Evolutionary conservation across 2,797 vertebrate species (phyloP).

Genomic region (Knipowitschia caucasica): DNA sequence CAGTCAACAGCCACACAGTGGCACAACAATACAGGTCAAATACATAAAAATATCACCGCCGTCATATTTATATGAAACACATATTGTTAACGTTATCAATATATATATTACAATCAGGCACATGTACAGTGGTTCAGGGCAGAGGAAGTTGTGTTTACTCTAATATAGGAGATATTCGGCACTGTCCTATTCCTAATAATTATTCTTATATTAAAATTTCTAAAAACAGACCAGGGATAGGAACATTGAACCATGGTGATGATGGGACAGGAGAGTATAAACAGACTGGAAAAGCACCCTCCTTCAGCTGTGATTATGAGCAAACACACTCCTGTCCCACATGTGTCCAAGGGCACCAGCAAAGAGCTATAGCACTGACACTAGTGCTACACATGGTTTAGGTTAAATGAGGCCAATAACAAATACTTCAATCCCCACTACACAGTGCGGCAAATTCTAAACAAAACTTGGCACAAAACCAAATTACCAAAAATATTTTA

Average conservation of each 20-base stretch:
- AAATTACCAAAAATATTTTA: constrained; percentile 1
- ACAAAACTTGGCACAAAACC: constrained; percentile 4
- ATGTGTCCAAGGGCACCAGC: background rate
- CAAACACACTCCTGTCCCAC: constrained; percentile 35
- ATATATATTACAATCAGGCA: constrained; percentile 65
- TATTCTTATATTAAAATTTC: constrained; percentile 50
- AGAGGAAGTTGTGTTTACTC: constrained; percentile 30
- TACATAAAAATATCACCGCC: constrained; percentile 39
- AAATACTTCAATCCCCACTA: background rate
- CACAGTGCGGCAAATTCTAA: background rate
- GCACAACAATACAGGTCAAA: constrained; percentile 68
- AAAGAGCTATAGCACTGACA: background rate
- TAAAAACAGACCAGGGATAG: constrained; percentile 19
- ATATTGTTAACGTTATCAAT: constrained; percentile 36
- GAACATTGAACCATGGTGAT: constrained; percentile 43
- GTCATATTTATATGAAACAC: constrained; percentile 49
- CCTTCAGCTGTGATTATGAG: constrained; percentile 30
- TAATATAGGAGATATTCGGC: constrained; percentile 39
- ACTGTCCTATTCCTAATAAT: constrained; percentile 29
- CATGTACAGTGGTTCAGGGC: constrained; percentile 72
- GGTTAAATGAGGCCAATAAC: constrained; percentile 1
- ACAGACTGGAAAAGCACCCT: constrained; percentile 12
- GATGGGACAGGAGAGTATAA: constrained; percentile 26
- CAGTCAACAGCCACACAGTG: constrained; percentile 72
- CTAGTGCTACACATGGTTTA: constrained; percentile 8